Evolutionary conservation across 2,797 vertebrate species (phyloP).

Genomic region (Mycteria americana): DNA sequence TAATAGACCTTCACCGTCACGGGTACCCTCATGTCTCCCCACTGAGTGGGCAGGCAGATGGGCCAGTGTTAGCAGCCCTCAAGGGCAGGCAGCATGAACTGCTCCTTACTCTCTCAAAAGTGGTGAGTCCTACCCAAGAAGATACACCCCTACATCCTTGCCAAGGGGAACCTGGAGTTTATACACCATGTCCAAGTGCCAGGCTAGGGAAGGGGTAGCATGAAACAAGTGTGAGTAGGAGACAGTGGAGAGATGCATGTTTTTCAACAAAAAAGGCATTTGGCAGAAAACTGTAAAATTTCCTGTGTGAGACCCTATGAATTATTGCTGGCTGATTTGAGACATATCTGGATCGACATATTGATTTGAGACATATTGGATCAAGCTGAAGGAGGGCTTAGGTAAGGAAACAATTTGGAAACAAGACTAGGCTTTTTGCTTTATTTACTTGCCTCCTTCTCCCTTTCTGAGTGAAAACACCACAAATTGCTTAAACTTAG

Average conservation of each 20-base stretch:
- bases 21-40: background rate
- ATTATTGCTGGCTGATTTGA: background rate
- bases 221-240: background rate
- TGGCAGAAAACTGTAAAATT: background rate
- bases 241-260: background rate
- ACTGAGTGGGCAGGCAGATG: background rate
- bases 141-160: background rate
- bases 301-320: background rate
- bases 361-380: background rate
- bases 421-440: background rate
- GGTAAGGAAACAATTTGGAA: background rate
- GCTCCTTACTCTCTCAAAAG: background rate
- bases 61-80: background rate
- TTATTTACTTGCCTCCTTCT: background rate
- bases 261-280: background rate
- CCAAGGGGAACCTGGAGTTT: background rate
- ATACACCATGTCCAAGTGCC: background rate
- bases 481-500: background rate
- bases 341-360: background rate
- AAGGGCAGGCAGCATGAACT: background rate
- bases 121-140: background rate
- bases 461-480: background rate
- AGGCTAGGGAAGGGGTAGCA: background rate
- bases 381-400: background rate
- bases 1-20: background rate